Base-by-base conservation (phyloP, 2,888 invertebrate species). In the Dichetophora obliterata region DNA sequence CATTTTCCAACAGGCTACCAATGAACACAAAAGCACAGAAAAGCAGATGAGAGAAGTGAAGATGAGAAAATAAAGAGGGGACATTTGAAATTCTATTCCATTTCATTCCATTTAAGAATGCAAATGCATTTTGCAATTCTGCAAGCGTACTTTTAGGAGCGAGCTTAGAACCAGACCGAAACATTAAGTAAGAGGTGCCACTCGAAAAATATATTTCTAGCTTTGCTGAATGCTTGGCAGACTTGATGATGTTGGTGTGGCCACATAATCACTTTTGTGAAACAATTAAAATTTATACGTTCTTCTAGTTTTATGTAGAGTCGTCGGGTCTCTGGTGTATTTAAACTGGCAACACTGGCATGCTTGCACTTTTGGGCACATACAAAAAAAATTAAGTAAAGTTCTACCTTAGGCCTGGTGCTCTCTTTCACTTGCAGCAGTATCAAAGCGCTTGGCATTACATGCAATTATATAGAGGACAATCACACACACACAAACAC, bases 261-360 rank as follows among this genome's bases (percentile, higher is more conserved):
- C 68, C 74, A 54, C 74, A 54, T 74, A 74, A 74, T 74, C 74
- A 74, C 66, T 66, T 74, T 54, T 66, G 66, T 54, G 66, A 37
- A 54, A 66, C 65, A 74, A 65, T 73, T 73, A 63, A 61, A 73
- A 63, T 50, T 57, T 57, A 71, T 71, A 43, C 22, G 50, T 43
- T 37, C 6, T 37, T 34, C 24, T 27, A 63, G 63, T 27, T 22
- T 2, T 27, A 31, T 24, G 27, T 24, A 19, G 22, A n/a, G 14
- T 48, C 2, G 22, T 22, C 2, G 43, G 43, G 19, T 2, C n/a
- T 19, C n/a, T 8, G 4, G 50, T 50, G 48, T 9, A 48, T 6
- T 5, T 9, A 6, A 48, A n/a, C 11, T 37, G 31, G 22, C 50
- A 9, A 16, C 68, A 50, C 22, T 24, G 24, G 43, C 2, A 14